Conservation (phyloP, 2,888 invertebrate species). For the Caenorhabditis drosophilae region DNA sequence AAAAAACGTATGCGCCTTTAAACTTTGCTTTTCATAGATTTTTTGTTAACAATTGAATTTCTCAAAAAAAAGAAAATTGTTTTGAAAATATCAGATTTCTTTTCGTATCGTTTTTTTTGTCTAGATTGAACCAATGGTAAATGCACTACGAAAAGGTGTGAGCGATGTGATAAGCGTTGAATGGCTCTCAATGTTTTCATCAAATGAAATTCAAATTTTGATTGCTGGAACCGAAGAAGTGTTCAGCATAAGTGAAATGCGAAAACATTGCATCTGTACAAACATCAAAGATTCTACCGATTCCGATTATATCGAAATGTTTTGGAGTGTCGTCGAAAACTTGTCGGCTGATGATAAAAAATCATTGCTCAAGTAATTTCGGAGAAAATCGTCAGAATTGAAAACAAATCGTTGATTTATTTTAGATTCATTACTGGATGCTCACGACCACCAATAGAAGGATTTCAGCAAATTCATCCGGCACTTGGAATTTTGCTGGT, state of each 20-base stretch:
- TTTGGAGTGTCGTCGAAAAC: slow-evolving; percentile 86
- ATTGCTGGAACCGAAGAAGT: slow-evolving; percentile 28
- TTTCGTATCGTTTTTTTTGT: background rate
- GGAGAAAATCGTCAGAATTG: background rate
- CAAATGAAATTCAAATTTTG: slow-evolving; percentile 85
- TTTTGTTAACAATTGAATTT: too few relatives aligned
- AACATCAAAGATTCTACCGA: slow-evolving; percentile 71
- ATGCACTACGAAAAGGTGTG: slow-evolving; percentile 86
- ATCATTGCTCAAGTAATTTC: slow-evolving; percentile 80
- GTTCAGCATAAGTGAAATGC: slow-evolving; percentile 16
- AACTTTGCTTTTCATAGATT: slow-evolving; percentile 1
- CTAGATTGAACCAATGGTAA: slow-evolving; percentile 79
- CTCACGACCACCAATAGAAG: slow-evolving; percentile 90
- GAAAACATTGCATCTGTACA: slow-evolving; percentile 3
- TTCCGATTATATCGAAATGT: slow-evolving; percentile 83
- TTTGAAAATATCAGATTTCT: slow-evolving; percentile 4
- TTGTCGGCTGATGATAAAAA: slow-evolving; percentile 78
- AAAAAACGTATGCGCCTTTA: background rate
- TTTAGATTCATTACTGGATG: slow-evolving; percentile 79
- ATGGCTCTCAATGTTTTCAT: slow-evolving; percentile 92
- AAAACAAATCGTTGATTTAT: background rate
- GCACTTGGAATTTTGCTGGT: slow-evolving; percentile 85
- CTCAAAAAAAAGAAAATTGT: too few relatives aligned
- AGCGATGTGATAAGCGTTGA: slow-evolving; percentile 87
- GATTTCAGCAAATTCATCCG: slow-evolving; percentile 92